Conservation (phyloP, 2,888 invertebrate genomes). For the Chaitophorus viminalis region DNA sequence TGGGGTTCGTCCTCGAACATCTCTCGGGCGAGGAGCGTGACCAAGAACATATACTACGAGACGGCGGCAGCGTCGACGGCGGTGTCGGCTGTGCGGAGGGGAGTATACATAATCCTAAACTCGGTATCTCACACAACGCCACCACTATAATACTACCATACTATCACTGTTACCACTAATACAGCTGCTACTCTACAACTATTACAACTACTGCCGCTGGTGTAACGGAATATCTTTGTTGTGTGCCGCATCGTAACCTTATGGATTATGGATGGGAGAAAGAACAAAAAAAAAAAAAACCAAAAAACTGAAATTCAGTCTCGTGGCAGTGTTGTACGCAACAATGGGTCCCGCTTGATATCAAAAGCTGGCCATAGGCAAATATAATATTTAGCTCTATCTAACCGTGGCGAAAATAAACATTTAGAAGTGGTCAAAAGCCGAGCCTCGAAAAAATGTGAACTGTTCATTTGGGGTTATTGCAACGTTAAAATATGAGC, state of each 20-base stretch:
- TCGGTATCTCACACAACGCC: constrained; percentile 15
- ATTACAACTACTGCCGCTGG: background rate
- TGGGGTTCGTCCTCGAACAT: constrained; percentile 53
- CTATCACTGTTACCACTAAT: background rate
- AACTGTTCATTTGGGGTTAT: no score
- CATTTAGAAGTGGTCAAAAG: no score
- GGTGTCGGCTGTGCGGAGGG: background rate
- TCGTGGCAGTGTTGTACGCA: background rate
- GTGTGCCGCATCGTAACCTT: constrained; percentile 7
- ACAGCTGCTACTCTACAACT: background rate
- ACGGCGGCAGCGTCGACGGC: background rate
- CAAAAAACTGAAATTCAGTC: background rate
- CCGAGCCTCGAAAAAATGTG: background rate
- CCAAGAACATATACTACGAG: constrained; percentile 33
- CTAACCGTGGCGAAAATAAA: background rate
- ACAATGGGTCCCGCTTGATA: background rate
- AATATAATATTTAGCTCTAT: background rate
- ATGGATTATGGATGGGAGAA: background rate
- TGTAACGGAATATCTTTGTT: constrained; percentile 35
- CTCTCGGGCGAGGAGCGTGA: constrained; percentile 45
- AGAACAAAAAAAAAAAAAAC: background rate
- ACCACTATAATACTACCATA: background rate
- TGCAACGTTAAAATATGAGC: background rate
- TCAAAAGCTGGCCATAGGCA: background rate
- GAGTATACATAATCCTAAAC: background rate